Conservation (phyloP, 2,888 invertebrate species). For the Lutraria lutraria region DNA sequence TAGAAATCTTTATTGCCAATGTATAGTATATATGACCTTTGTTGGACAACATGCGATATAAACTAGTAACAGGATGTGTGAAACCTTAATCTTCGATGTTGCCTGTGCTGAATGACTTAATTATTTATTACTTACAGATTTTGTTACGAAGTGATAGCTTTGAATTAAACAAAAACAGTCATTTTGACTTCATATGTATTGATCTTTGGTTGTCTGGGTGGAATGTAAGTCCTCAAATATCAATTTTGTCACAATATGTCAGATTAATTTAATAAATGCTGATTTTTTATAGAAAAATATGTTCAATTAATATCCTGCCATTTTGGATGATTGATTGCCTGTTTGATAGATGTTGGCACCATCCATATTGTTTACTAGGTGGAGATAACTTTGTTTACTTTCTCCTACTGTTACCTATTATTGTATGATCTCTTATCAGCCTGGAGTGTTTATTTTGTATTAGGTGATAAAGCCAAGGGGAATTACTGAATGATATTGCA, state of each 20-base stretch:
- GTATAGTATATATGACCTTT: slow-evolving; percentile 4
- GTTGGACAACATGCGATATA: neutral
- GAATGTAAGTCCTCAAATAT: no score
- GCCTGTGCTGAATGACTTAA: no score
- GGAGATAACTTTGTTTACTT: neutral
- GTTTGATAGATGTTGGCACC: neutral
- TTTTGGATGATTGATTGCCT: neutral
- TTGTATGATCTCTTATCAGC: neutral
- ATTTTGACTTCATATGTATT: no score
- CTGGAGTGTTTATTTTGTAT: slow-evolving; percentile 17
- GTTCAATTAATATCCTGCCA: neutral
- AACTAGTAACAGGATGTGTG: neutral
- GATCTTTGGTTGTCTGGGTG: no score
- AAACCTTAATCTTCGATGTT: neutral
- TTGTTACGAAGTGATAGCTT: no score
- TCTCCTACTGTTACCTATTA: neutral
- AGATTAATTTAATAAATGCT: neutral
- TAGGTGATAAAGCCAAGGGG: neutral
- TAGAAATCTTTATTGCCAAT: neutral
- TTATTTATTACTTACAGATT: no score
- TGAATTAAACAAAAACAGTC: no score
- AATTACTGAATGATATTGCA: slow-evolving; percentile 1
- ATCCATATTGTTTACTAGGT: neutral
- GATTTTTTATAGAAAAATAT: neutral
- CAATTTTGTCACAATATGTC: no score